These are phyloP conservation scores for Xiphorhynchus erythropygius DNA, from an alignment of 2,797 vertebrate genomes.

Conservation along the genomic window DNA sequence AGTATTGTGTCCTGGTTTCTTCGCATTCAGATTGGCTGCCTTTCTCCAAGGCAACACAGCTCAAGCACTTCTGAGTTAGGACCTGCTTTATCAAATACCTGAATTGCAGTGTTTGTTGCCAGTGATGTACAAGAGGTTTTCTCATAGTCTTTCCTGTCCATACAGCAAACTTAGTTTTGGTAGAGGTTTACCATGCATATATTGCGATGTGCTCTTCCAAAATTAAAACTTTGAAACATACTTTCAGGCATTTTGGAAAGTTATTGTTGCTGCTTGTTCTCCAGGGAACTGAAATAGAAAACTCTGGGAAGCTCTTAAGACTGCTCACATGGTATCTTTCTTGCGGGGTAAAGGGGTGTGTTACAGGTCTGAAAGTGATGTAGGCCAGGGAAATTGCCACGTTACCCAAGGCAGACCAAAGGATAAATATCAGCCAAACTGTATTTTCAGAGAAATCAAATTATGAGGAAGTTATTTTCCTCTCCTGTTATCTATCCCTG, in stretches of 20 bases:
- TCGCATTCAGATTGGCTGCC: neutral
- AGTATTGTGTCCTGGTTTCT: neutral
- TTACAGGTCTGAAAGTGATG: neutral
- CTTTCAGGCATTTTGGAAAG: neutral
- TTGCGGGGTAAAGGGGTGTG: neutral
- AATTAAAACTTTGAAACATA: neutral
- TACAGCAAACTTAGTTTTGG: rapidly evolving
- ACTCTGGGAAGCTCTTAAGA: neutral
- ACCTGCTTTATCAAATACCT: neutral
- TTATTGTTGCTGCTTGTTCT: neutral
- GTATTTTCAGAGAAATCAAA: neutral
- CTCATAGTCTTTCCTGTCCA: rapidly evolving
- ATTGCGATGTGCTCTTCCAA: neutral
- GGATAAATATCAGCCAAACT: neutral
- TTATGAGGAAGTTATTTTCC: neutral
- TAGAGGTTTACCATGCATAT: neutral
- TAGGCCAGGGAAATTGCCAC: neutral
- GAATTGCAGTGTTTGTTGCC: neutral
- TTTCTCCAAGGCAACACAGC: neutral
- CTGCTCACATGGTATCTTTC: neutral
- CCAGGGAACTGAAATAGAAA: neutral
- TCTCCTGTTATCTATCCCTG: neutral
- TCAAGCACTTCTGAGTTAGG: neutral
- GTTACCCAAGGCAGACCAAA: neutral
- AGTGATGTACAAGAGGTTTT: neutral